Evolutionary conservation across 2,888 invertebrate genomes (phyloP).

Genomic region (Stratiomys singularior): DNA sequence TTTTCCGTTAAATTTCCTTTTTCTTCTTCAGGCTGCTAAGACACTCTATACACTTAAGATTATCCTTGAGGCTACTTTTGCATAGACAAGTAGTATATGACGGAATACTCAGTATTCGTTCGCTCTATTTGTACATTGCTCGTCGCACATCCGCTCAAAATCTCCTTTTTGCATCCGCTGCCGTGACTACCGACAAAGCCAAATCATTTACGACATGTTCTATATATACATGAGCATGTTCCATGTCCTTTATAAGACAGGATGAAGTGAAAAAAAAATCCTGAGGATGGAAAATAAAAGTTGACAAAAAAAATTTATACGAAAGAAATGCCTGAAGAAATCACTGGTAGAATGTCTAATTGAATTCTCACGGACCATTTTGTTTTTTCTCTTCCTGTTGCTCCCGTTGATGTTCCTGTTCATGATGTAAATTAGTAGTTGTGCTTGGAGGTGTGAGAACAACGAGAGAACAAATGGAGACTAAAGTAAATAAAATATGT

Average conservation of each 20-base stretch:
- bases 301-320: not conserved
- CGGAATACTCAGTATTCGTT: no score
- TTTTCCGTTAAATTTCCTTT: no score
- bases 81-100: not conserved
- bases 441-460: not conserved
- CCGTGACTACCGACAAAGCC: no score
- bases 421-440: no score
- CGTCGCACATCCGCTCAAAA: no score
- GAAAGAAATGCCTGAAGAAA: not conserved
- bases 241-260: no score
- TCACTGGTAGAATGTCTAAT: not conserved
- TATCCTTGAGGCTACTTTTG: constrained; percentile 3
- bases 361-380: not conserved
- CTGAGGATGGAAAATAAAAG: not conserved
- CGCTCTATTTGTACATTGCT: no score
- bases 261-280: no score
- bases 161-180: no score
- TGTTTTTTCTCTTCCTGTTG: not conserved
- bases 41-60: not conserved
- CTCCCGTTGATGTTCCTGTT: no score
- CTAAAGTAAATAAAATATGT: not conserved
- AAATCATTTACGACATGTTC: no score
- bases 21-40: not conserved
- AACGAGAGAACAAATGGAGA: not conserved
- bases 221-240: no score